phyloP scores from a whole-genome alignment of 2,113 vertebrate species.

The Neofelis nebulosa region DNA sequence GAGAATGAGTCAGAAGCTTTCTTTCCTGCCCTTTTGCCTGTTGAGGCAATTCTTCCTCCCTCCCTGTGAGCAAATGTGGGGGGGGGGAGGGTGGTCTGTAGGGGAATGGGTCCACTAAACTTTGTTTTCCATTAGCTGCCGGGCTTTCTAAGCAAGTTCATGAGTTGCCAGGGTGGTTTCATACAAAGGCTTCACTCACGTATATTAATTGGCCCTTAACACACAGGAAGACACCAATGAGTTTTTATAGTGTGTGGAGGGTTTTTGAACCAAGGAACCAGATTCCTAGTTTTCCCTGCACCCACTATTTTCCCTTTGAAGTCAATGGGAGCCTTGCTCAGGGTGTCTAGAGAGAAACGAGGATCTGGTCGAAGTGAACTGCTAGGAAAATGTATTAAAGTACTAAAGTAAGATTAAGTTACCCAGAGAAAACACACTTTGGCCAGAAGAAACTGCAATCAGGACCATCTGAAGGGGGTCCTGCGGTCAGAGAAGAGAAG shows the following conservation, averaged over 20 bases:
- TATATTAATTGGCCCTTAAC: conserved; percentile 67
- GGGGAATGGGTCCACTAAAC: background rate
- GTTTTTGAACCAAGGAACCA: conserved; percentile 65
- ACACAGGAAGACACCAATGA: conserved; percentile 73
- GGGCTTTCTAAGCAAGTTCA: conserved; percentile 55
- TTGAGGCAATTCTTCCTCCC: background rate
- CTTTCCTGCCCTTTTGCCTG: background rate
- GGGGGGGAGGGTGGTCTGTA: background rate
- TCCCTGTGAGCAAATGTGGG: background rate
- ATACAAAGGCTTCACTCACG: conserved; percentile 70
- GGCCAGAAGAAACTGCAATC: conserved; percentile 75
- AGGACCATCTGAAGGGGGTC: conserved; percentile 68
- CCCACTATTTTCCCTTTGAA: conserved; percentile 67
- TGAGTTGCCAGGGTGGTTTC: conserved; percentile 50
- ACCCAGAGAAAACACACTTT: conserved; percentile 61
- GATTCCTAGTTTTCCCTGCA: conserved; percentile 56
- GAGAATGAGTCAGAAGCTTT: background rate
- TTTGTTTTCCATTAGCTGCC: conserved; percentile 24
- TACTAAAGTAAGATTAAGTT: conserved; percentile 66
- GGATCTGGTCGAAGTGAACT: conserved; percentile 62
- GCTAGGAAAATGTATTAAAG: conserved; percentile 72
- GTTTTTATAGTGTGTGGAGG: conserved; percentile 64
- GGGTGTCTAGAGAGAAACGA: conserved; percentile 53
- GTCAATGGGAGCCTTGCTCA: conserved; percentile 60
- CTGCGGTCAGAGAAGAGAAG: conserved; percentile 64